Conservation (phyloP, 2,113 vertebrate genomes). For the Rhynchopsitta pachyrhyncha region DNA sequence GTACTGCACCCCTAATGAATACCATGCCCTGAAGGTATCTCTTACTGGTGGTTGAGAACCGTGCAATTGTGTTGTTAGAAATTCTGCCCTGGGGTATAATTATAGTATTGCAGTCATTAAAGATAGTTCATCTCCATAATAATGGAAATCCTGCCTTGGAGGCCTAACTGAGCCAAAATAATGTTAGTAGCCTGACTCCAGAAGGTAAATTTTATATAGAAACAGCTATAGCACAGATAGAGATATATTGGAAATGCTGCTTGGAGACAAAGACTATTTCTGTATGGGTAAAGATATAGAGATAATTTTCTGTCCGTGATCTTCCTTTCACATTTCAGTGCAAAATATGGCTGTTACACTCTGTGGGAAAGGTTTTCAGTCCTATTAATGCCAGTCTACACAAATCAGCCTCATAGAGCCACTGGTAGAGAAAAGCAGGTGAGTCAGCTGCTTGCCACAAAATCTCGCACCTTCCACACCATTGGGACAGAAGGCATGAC, state of each 20-base stretch:
- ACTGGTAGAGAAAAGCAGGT: background rate
- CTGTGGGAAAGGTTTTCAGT: background rate
- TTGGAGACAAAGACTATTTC: background rate
- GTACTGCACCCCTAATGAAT: constrained; percentile 63
- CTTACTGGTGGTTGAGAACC: constrained; percentile 50
- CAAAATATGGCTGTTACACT: fast-evolving
- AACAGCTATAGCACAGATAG: constrained; percentile 18
- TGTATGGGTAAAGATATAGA: background rate
- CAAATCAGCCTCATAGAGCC: background rate
- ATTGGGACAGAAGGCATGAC: fast-evolving
- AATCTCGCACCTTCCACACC: background rate
- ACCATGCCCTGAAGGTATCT: constrained; percentile 60
- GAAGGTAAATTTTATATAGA: constrained; percentile 51
- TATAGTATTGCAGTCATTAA: constrained; percentile 77
- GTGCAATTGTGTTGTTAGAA: constrained; percentile 63
- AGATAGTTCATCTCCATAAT: constrained; percentile 77
- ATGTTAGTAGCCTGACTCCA: constrained; percentile 4
- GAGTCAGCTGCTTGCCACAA: background rate
- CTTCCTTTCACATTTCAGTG: background rate
- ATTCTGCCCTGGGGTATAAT: constrained; percentile 75
- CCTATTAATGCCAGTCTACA: background rate
- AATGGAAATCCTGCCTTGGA: constrained; percentile 76
- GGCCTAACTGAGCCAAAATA: constrained; percentile 61
- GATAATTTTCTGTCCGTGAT: background rate
- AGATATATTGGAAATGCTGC: background rate